Evolutionary conservation across 1,140 invertebrate genomes (phyloP).

Genomic region (Formica selysi): DNA sequence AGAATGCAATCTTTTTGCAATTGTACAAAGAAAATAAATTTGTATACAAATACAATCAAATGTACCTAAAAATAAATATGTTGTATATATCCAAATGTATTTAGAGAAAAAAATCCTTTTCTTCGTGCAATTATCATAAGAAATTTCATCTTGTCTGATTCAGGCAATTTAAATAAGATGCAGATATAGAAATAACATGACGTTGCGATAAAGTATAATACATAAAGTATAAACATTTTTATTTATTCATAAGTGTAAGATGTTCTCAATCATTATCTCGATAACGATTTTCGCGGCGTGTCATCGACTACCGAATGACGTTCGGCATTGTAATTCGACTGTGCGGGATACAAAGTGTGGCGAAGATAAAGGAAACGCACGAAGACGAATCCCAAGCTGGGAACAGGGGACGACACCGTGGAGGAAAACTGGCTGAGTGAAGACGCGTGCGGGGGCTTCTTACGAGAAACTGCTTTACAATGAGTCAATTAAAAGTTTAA

Average conservation of each 20-base stretch:
- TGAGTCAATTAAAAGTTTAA: constrained; percentile 86
- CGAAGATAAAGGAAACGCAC: neutral
- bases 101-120: neutral
- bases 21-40: neutral
- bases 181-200: neutral
- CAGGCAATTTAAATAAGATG: neutral
- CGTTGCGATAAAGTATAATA: neutral
- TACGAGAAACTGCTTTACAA: constrained; percentile 81
- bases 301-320: neutral
- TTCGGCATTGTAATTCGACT: constrained; percentile 10
- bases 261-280: neutral
- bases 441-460: constrained; percentile 74
- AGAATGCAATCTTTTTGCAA: neutral
- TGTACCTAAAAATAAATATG: neutral
- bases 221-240: too few relatives aligned
- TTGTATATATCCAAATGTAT: neutral
- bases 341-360: neutral
- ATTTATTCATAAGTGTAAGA: neutral
- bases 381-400: neutral
- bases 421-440: constrained; percentile 39
- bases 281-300: neutral
- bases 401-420: constrained; percentile 39
- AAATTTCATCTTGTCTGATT: neutral
- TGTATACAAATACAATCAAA: neutral
- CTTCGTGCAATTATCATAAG: neutral